phyloP scores from a whole-genome alignment of 2,113 vertebrate genomes.

The Coptodon bakossiorum region DNA sequence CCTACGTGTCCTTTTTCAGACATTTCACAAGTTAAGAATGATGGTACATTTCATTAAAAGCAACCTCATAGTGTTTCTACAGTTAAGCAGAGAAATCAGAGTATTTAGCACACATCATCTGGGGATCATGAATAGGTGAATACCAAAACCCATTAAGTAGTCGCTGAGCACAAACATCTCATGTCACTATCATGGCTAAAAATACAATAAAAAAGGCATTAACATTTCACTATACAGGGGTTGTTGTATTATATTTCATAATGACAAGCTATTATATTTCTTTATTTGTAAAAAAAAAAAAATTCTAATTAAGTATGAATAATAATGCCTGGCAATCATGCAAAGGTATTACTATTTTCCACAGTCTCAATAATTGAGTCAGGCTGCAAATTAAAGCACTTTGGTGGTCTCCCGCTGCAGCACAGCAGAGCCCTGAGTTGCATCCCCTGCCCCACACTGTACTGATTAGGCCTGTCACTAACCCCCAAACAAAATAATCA shows the following conservation, averaged over 20 bases:
- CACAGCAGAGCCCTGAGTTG: constrained; percentile 10
- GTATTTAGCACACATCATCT: neutral
- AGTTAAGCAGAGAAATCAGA: neutral
- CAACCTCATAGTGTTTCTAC: neutral
- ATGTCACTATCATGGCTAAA: neutral
- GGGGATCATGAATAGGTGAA: neutral
- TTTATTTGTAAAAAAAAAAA: neutral
- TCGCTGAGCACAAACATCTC: neutral
- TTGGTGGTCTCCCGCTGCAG: constrained; percentile 41
- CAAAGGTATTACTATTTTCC: constrained; percentile 24
- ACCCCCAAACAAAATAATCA: constrained; percentile 51
- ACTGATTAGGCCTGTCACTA: constrained; percentile 55
- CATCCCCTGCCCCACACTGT: constrained; percentile 5
- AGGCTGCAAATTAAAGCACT: constrained; percentile 46
- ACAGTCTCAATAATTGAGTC: constrained; percentile 47
- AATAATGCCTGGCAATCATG: constrained; percentile 15
- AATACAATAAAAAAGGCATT: neutral
- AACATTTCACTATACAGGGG: neutral
- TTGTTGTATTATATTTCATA: neutral
- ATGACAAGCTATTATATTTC: neutral
- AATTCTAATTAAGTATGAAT: constrained; percentile 33
- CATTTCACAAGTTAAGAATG: neutral
- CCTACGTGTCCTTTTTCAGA: neutral
- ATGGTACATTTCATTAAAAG: neutral
- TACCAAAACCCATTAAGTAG: neutral